These are phyloP conservation scores for Iphiclides podalirius DNA, from an alignment of 2,888 invertebrate genomes.

Conservation along the genomic window DNA sequence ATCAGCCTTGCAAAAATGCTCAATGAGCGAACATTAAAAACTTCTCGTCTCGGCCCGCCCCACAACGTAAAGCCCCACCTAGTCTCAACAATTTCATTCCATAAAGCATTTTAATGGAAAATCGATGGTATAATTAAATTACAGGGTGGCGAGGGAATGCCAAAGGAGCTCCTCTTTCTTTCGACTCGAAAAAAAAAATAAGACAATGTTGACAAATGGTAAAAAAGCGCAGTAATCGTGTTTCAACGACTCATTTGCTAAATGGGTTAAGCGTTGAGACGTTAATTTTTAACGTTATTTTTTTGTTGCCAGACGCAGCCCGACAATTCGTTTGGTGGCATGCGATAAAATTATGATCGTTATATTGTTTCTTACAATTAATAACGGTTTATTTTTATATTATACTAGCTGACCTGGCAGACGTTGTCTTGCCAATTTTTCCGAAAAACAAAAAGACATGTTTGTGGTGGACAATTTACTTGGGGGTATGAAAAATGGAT, in stretches of 20 bases:
- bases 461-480: no score
- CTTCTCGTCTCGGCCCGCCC: slow-evolving; percentile 28
- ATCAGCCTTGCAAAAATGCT: no score
- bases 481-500: no score
- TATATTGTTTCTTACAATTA: no score
- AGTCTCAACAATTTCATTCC: slow-evolving; percentile 73
- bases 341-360: not conserved
- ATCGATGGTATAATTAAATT: slow-evolving; percentile 79
- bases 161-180: slow-evolving; percentile 55
- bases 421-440: no score
- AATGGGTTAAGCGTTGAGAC: slow-evolving; percentile 60
- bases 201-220: slow-evolving; percentile 53
- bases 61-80: slow-evolving; percentile 53
- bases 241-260: slow-evolving; percentile 65
- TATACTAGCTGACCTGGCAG: no score
- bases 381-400: no score
- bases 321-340: slow-evolving; percentile 2
- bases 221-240: slow-evolving; percentile 50
- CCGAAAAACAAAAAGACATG: no score
- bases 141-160: slow-evolving; percentile 61
- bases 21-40: no score
- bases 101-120: slow-evolving; percentile 79
- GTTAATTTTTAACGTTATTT: slow-evolving; percentile 18
- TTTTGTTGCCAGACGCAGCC: slow-evolving; percentile 26
- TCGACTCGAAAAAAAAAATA: slow-evolving; percentile 52